Conservation (phyloP, 2,888 invertebrate genomes). For the Epiblema foenella region DNA sequence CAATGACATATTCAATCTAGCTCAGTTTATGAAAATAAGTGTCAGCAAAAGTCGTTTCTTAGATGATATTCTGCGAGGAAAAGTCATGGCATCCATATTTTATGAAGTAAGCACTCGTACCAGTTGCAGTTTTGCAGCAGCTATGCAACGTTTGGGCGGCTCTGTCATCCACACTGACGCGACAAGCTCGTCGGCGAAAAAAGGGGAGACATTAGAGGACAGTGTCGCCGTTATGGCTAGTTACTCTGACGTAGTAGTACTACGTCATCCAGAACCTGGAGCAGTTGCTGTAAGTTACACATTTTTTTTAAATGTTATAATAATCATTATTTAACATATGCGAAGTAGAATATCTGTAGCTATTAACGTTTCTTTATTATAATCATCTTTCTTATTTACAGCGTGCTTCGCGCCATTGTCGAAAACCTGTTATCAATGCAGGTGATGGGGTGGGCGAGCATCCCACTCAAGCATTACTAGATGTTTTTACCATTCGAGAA, state of each 20-base stretch:
- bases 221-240: conserved; percentile 94
- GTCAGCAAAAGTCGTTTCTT: conserved; percentile 93
- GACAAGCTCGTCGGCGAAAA: conserved; percentile 95
- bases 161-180: conserved; percentile 96
- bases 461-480: conserved; percentile 98
- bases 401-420: conserved; percentile 92
- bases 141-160: conserved; percentile 98
- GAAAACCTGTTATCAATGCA: conserved; percentile 98
- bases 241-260: conserved; percentile 96
- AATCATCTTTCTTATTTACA: conserved; percentile 61
- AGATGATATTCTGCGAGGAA: conserved; percentile 95
- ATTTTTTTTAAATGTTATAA: background rate
- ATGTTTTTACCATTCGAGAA: conserved; percentile 98
- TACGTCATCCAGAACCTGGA: conserved; percentile 96
- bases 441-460: conserved; percentile 99
- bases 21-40: conserved; percentile 92
- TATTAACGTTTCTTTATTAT: background rate
- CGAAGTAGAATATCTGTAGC: too few species aligned
- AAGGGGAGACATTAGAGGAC: conserved; percentile 98
- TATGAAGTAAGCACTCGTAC: conserved; percentile 99
- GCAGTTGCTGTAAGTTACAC: conserved; percentile 91
- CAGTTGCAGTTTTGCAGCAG: conserved; percentile 97
- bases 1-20: conserved; percentile 97
- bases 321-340: too few species aligned
- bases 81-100: conserved; percentile 98